Base-by-base conservation (phyloP, 2,888 invertebrate species). In the Melikaiella ostensackeni region DNA sequence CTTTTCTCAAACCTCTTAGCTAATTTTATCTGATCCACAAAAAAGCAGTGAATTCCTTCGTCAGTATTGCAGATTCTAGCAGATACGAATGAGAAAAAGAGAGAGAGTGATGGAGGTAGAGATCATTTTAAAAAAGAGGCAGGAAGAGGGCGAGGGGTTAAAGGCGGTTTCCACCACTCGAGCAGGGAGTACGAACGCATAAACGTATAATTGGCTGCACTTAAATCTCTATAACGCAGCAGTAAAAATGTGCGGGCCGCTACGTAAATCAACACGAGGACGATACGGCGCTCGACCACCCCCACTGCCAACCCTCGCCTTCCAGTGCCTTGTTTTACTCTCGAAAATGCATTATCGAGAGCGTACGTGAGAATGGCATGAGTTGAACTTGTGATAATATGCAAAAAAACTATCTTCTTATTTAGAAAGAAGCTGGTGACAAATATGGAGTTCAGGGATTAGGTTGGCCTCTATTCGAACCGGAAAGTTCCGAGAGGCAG, bases 151-250 rank as follows among this genome's bases (percentile, higher is more conserved):
- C n/a, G 27, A 66, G 46, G 42, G 42, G 19, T 16, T 66, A n/a
- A n/a, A 33, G 30, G 33, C 63, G 35, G 33, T 38, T 35, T 63
- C 63, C 35, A 21, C 35, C 64, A 73, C 63, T 80, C 81, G 80
- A 81, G 81, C 82, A 81, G 74, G 81, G 80, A 81, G 82, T 81
- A 82, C 74, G 70, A 83, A 83, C 83, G 86, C 88, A 87, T 89
- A 89, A 90, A 91, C 87, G 88, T 90, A 90, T 91, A 91, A 91
- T 91, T 91, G 90, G 89, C 88, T 86, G 87, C 88, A 88, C 89
- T 91, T 90, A 91, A 91, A 89, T 90, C 88, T 89, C 87, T 89
- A 90, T 89, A 90, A 90, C 87, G 85, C 84, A 86, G 89, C 87
- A 87, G 88, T 90, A 91, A 90, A 91, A 90, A 90, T 90, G 86